Conservation (phyloP, 2,113 vertebrate species). For the Silurus glanis region DNA sequence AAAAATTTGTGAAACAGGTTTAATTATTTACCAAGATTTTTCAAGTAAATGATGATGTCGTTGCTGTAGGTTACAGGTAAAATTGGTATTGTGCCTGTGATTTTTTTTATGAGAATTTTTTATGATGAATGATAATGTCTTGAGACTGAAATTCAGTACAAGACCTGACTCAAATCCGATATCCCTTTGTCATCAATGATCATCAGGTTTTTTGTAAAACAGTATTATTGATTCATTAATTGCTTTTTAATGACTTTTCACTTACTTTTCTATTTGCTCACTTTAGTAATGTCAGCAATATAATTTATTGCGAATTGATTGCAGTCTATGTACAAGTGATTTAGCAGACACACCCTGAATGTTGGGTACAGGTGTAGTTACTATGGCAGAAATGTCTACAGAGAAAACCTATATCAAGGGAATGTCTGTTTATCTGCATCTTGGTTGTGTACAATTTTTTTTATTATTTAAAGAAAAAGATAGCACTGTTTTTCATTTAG, state of each 20-base stretch:
- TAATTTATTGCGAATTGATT: not conserved
- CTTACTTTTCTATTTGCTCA: not conserved
- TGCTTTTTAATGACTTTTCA: not conserved
- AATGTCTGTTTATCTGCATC: conserved; percentile 23
- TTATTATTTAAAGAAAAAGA: not conserved
- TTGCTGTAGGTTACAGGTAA: not conserved
- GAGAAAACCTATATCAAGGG: conserved; percentile 61
- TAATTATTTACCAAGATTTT: not conserved
- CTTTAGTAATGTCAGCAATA: not conserved
- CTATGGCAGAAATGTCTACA: conserved; percentile 63
- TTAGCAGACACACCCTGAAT: conserved; percentile 23
- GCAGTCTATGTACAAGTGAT: conserved; percentile 11
- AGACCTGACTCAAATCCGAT: not conserved
- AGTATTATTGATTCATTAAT: not conserved
- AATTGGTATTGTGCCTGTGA: too few species aligned
- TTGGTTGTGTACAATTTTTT: not conserved
- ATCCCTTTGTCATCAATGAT: not conserved
- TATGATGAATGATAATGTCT: not conserved
- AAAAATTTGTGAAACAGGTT: not conserved
- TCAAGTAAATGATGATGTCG: not conserved
- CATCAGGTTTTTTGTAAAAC: not conserved
- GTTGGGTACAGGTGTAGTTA: conserved; percentile 56
- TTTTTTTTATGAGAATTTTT: too few species aligned
- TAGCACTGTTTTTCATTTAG: not conserved
- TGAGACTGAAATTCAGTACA: not conserved